A percentile compares a stretch with the other conserved stretches of the same genome.
Conservation (phyloP, 2,888 invertebrate genomes). For the Seira ritae region DNA sequence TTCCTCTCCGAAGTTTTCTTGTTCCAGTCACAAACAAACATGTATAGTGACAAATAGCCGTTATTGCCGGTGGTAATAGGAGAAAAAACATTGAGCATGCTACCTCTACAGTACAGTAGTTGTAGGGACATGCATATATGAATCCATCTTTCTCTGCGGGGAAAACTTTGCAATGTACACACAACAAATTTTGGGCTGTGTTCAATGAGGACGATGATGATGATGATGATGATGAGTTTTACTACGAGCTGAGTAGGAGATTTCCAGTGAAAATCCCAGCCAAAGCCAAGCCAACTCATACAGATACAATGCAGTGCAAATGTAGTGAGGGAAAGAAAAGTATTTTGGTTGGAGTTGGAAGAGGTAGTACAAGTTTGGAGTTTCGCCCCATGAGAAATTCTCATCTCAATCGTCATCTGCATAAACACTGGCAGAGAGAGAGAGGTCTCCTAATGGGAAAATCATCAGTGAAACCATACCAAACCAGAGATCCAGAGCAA, state of each 20-base stretch:
- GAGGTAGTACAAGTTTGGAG: not conserved
- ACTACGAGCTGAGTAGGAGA: not conserved
- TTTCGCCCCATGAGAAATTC: slow-evolving; percentile 34
- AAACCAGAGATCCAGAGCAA: not conserved
- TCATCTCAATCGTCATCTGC: slow-evolving; percentile 45
- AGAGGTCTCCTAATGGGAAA: not conserved
- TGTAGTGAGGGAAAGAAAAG: too few relatives aligned
- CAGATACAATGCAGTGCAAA: too few relatives aligned
- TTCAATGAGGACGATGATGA: not conserved
- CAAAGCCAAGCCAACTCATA: not conserved
- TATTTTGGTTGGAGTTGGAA: too few relatives aligned
- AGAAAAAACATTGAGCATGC: too few relatives aligned
- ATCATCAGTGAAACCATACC: not conserved
- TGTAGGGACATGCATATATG: too few relatives aligned
- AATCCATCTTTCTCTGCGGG: not conserved
- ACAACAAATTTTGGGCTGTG: slow-evolving; percentile 6
- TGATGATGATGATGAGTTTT: not conserved
- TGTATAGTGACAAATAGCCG: slow-evolving; percentile 6
- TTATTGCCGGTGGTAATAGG: not conserved
- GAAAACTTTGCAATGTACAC: not conserved
- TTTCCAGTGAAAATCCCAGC: not conserved
- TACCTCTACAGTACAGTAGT: too few relatives aligned
- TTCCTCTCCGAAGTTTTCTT: not conserved
- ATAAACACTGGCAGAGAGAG: not conserved
- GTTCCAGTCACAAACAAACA: not conserved